Conservation (phyloP, 2,797 vertebrate genomes). For the Selene dorsalis region DNA sequence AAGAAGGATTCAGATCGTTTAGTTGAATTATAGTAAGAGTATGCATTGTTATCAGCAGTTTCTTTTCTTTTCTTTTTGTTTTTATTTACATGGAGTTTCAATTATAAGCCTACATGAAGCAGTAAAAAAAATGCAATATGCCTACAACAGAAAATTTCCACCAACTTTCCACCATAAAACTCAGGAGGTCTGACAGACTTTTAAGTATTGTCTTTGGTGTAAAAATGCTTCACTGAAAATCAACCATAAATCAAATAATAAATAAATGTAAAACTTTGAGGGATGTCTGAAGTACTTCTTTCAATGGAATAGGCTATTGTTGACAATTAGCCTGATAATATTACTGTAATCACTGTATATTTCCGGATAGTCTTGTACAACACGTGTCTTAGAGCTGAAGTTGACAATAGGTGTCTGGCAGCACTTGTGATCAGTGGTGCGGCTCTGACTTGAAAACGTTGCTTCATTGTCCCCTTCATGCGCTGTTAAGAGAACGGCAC, state of each 20-base stretch:
- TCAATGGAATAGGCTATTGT: too few relatives aligned
- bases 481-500: background rate
- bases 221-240: too few relatives aligned
- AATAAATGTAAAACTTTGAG: background rate
- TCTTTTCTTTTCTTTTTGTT: too few relatives aligned
- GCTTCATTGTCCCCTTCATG: constrained; percentile 43
- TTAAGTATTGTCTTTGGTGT: too few relatives aligned
- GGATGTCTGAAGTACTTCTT: background rate
- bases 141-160: too few relatives aligned
- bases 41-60: background rate
- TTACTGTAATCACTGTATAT: too few relatives aligned
- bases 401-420: background rate
- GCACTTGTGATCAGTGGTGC: constrained; percentile 49
- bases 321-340: too few relatives aligned
- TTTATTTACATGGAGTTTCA: too few relatives aligned
- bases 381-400: constrained; percentile 16
- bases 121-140: too few relatives aligned
- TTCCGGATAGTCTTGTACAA: background rate
- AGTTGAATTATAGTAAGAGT: background rate
- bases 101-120: too few relatives aligned
- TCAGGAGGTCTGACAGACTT: background rate
- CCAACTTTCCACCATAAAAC: too few relatives aligned
- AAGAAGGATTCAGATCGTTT: background rate
- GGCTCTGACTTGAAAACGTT: constrained; percentile 16
- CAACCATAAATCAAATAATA: too few relatives aligned